Evolutionary conservation across 2,797 vertebrate species (phyloP), one percentile per base, ranked within the genome.

Genomic region (Sphaeramia orbicularis): DNA sequence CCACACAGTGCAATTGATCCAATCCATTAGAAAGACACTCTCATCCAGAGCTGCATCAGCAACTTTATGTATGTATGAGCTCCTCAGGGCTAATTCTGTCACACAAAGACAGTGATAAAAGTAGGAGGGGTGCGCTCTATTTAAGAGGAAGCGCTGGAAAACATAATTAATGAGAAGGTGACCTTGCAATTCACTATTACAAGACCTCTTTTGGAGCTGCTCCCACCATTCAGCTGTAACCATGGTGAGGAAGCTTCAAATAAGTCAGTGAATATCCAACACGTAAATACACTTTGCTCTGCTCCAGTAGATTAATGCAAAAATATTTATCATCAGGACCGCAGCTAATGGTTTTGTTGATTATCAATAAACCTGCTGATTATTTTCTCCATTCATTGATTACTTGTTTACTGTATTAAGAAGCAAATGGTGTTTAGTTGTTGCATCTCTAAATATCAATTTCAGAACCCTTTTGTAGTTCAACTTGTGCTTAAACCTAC

Each of bases 161-260:
- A 83, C 84, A 89, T 89, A 88, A 91, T 92, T 92, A 92, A 89
- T 86, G 76, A 78, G 73, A 84, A 84, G 81, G 86, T 92, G 79
- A 92, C 91, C 91, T 92, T 92, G 88, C 89, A 88, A 85, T 88
- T 77, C 60, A 60, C 47, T 58, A 52, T 76, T 74, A 57, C 41
- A 68, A 44, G 30, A 32, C 52, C 52, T 70, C 71, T 55, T 75
- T 81, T 56, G 36, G 68, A 76, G 83, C 53, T 44, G 24, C 77
- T 75, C 69, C 80, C 71, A 48, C 73, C 66, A 65, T 84, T 86
- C 48, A 84, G 65, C 75, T 42, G 77, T 89, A 78, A 84, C 90
- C 85, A 90, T 88, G 74, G 86, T 53, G 82, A 88, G 78, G 65
- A 80, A 68, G 68, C 65, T 68, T 85, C 71, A 78, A 71, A 86